phyloP scores from a whole-genome alignment of 2,888 invertebrate species.

The Hyposoter didymator region DNA sequence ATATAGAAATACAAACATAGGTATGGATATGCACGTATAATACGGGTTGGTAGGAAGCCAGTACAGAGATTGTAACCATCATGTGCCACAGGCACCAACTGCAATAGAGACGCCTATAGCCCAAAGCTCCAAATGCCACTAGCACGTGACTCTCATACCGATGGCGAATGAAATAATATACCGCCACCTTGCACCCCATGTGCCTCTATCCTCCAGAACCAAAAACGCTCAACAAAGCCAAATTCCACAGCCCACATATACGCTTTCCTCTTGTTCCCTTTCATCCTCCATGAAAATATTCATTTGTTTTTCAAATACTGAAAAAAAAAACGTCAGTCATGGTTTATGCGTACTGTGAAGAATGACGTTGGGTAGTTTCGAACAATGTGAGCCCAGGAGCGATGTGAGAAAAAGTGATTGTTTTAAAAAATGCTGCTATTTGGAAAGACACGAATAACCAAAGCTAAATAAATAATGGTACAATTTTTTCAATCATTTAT shows the following conservation, averaged over 20 bases:
- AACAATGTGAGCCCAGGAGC: too few species aligned
- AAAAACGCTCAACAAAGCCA: constrained; percentile 18
- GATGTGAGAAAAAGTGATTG: too few species aligned
- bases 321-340: background rate
- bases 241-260: background rate
- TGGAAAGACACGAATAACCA: background rate
- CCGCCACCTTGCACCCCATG: constrained; percentile 34
- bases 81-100: constrained; percentile 43
- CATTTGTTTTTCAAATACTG: background rate
- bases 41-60: background rate
- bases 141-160: constrained; percentile 61
- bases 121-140: constrained; percentile 49
- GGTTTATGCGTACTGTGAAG: background rate
- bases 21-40: background rate
- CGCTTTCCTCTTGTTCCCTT: background rate
- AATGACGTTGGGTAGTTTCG: too few species aligned
- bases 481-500: background rate
- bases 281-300: background rate
- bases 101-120: constrained; percentile 26
- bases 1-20: constrained; percentile 17
- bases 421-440: too few species aligned
- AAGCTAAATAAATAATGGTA: background rate
- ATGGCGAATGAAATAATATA: constrained; percentile 49
- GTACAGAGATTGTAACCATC: constrained; percentile 36
- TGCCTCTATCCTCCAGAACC: background rate